Evolutionary conservation across 2,113 vertebrate genomes (phyloP), one percentile per base, ranked within the genome.

Genomic region (Electrona antarctica): DNA sequence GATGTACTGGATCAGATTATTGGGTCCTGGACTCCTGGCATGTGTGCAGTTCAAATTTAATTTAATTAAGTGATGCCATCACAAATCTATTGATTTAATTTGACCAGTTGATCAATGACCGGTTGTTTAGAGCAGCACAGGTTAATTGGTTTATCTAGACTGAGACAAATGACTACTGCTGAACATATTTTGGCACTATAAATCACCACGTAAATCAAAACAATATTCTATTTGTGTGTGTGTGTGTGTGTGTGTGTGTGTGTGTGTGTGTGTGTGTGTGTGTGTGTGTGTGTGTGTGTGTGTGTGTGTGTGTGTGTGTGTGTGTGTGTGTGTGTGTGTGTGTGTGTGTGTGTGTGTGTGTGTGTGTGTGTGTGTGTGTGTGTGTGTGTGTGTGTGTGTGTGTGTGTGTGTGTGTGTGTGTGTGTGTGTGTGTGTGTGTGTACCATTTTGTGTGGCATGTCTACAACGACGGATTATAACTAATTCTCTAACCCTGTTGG

Each of bases 211-310:
- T 21, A 21, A 21, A 21, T 21, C 21, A 21, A 21, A 21, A 21
- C 21, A 21, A 21, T 21, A 21, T 21, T 21, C 1, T 21, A 2
- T 21, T 1, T 21, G 21, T 21, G 21, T 21, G 21, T 21, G 21
- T 21, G 21, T 21, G 21, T 21, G 21, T 21, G 21, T 21, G 14
- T 21, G 55, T 73, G 21, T 49, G 58, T 70, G 8, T 60, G 14
- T 21, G 55, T 73, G 21, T 49, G 58, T 70, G 8, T 60, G 14
- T 21, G 55, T 73, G 21, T 49, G 58, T 70, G 8, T 60, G 14
- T 21, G 55, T 73, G 21, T 49, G 58, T 70, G 8, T 60, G 14
- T 21, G 55, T 73, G 21, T 49, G 58, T 70, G 8, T 60, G 14
- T 21, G 55, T 73, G 21, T 49, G 58, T 70, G 8, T 60, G 14